Conservation (phyloP, 2,888 invertebrate species). For the Volucella inflata region DNA sequence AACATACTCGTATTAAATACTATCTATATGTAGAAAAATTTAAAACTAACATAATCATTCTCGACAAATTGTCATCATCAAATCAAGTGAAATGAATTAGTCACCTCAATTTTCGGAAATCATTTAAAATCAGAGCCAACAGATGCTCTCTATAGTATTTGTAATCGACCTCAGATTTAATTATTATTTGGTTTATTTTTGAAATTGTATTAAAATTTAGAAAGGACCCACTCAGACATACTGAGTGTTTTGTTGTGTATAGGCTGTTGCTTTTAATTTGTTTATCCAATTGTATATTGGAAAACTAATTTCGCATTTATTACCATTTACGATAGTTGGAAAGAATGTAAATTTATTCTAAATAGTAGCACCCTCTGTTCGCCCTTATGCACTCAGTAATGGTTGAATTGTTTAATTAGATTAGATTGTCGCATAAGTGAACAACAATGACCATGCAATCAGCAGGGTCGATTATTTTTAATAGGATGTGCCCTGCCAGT, state of each 20-base stretch:
- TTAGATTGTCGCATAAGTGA: no score
- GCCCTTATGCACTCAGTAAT: no score
- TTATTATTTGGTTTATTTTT: constrained; percentile 16
- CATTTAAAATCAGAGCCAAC: not conserved
- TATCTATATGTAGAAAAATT: not conserved
- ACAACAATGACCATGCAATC: no score
- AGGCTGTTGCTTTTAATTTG: not conserved
- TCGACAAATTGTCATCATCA: constrained; percentile 25
- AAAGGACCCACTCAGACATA: not conserved
- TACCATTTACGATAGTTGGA: constrained; percentile 35
- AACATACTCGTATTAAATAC: no score
- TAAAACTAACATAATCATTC: constrained; percentile 6
- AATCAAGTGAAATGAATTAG: constrained; percentile 43
- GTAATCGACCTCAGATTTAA: not conserved
- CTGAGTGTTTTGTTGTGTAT: constrained; percentile 22
- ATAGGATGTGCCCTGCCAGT: no score
- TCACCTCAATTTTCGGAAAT: constrained; percentile 7
- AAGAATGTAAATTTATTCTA: no score
- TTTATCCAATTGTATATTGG: not conserved
- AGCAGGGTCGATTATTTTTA: no score
- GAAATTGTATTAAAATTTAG: constrained; percentile 21
- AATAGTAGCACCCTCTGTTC: no score
- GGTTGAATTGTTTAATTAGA: no score
- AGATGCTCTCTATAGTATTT: not conserved
- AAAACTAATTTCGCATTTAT: constrained; percentile 45